Evolutionary conservation across 2,888 invertebrate species (phyloP), one percentile per base, ranked within the genome.

Genomic region (Cyrtodaria siliqua): DNA sequence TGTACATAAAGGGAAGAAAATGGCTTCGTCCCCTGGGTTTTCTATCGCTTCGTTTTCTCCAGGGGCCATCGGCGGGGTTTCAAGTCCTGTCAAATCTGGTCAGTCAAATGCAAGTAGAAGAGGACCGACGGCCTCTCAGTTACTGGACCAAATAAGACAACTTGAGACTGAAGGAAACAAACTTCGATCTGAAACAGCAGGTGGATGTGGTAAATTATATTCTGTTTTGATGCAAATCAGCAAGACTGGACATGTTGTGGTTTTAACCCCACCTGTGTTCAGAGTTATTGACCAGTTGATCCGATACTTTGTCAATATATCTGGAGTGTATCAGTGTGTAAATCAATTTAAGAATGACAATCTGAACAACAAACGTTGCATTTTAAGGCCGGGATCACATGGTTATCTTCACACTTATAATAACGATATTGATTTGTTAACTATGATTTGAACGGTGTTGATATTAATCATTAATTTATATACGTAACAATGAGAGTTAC

Each of bases 91-190:
- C 4, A 79, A 79, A 49, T 52, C 74, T 8, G 68, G 68, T 16
- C n/a, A n/a, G n/a, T n/a, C n/a, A n/a, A n/a, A n/a, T n/a, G 29
- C 18, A 23, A 27, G 26, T 8, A 50, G 79, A 14, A 74, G 63
- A 64, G 63, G 67, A n/a, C 74, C 74, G 12, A 67, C 79, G 12
- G 79, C 79, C 2, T 52, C 74, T 4, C 83, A 85, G 47, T 69
- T 85, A 14, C 63, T 85, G 9, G 86, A 89, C 24, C 86, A 89
- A 53, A 89, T 89, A 52, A 81, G 79, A 14, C 78, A 82, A 24
- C 71, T 89, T 20, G 89, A 89, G 78, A 83, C 86, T 18, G 89
- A 89, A 64, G 89, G 89, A 61, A 80, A 86, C 61, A 89, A 88
- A 66, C 71, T 89, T n/a, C 67, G 89, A 57, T 71, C 85, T 18